Evolutionary conservation across 2,113 vertebrate species (phyloP).

Genomic region (Azemiops feae): DNA sequence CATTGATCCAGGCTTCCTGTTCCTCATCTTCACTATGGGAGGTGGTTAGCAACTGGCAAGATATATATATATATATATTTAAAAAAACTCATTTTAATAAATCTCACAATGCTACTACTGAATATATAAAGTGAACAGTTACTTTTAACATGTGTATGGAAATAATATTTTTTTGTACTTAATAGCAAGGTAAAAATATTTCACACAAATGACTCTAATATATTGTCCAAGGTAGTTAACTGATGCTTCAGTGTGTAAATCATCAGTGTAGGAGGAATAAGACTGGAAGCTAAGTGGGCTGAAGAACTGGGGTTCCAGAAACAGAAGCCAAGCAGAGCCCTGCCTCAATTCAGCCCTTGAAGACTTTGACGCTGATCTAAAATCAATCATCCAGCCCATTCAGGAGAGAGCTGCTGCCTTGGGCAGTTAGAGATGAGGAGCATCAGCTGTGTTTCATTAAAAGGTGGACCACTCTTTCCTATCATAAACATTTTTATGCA

Average conservation of each 20-base stretch:
- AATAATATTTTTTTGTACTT: not conserved
- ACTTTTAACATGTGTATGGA: not conserved
- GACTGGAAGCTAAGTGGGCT: not conserved
- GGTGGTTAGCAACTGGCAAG: conserved; percentile 74
- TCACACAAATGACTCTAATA: not conserved
- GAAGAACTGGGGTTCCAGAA: not conserved
- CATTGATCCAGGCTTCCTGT: conserved; percentile 93
- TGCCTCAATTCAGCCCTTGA: not conserved
- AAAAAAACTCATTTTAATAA: conserved; percentile 9
- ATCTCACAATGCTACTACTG: not conserved
- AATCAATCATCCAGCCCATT: not conserved
- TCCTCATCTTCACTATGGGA: conserved; percentile 70
- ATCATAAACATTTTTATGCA: not conserved
- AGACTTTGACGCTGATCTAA: not conserved
- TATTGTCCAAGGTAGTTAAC: not conserved
- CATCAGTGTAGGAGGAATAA: not conserved
- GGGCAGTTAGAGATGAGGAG: not conserved
- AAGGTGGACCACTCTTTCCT: not conserved
- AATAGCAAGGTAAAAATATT: not conserved
- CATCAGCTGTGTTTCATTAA: not conserved
- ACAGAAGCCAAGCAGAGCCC: not conserved
- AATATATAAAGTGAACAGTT: not conserved
- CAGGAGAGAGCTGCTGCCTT: not conserved
- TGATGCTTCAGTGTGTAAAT: not conserved
- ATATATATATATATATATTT: conserved; percentile 17